Evolutionary conservation across 2,797 vertebrate genomes (phyloP), one percentile per base, ranked within the genome.

Genomic region (Austrolebias charrua): DNA sequence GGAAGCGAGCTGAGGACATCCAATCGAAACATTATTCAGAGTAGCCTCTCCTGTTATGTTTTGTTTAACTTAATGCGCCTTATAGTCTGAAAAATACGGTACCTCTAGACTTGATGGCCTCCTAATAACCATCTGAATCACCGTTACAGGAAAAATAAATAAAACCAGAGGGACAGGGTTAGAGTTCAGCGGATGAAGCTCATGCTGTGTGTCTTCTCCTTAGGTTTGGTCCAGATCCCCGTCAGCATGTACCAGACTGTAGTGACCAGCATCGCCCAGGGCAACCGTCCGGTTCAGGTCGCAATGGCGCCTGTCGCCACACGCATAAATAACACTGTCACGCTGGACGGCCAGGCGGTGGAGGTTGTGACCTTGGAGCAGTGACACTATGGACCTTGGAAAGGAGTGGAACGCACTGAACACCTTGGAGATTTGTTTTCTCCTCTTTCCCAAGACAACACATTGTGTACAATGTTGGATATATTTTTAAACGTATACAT

Each of bases 191-290:
- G 31, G 31, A 33, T 33, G 38, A 40, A 40, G 38, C 11, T 40
- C 38, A 40, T 13, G n/a, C 1, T 45, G 4, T 6, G 0, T 35
- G 35, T 56, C 48, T 44, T 35, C 71, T 66, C 81, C 45, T 0
- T 89, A 98, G 97, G 96, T 54, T 90, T 99, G 47, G 97, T 98
- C 83, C 96, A 98, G 92, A 99, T 98, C 77, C 97, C 97, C 0
- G 96, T 98, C 73, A 98, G 96, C 91, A 98, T 99, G 97, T 98
- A 99, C 91, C 97, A 98, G 93, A 99, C 97, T 0, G 97, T 98
- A 76, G 97, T 99, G 63, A 98, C 96, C 90, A 98, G 96, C 92
- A 92, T 98, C 42, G 95, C 97, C 13, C 97, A 99, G 60, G 97
- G 97, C 53, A 99, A 95, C 28, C 93, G 97, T 48, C 96, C 97